Base-by-base conservation (phyloP, 2,113 vertebrate genomes). In the Amblyopsis rosae region DNA sequence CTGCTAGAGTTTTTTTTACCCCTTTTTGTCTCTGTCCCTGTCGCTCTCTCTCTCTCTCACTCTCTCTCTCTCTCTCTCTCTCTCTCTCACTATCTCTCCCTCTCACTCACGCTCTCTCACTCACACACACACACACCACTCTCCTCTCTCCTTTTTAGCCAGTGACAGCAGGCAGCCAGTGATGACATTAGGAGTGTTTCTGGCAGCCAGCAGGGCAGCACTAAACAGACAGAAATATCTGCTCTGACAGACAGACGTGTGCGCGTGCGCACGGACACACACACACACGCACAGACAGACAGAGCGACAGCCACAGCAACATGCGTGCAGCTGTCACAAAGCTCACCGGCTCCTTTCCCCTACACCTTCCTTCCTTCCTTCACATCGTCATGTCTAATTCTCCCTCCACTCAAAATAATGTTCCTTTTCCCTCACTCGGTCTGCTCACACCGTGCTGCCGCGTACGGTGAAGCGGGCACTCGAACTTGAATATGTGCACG, bases 211-310 rank as follows among this genome's bases (percentile, higher is more conserved):
- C 69, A 86, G 83, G 89, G 84, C 89, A 86, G 80, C 89, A 86
- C 86, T 88, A 92, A 94, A 70, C 71, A 91, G 91, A 90, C 90
- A 91, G 90, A 94, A 94, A 93, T 93, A 94, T 92, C 89, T 89
- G 82, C 85, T 87, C 76, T 92, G 62, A 93, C 88, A 90, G 62
- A 54, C 54, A 73, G 69, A 35, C 35, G 4, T 41, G 35, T 8
- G 35, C 35, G 35, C 35, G 35, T 1, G 7, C 35, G 7, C 35
- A 3, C 35, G 3, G 5, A 7, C 4, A 41, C 35, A 41, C 35
- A 41, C 35, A 3, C 87, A 87, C 79, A 75, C 33, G 55, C 16
- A 83, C 60, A 45, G 41, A 62, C 33, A 16, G 12, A 16, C 59
- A 9, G 35, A 11, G 6, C 85, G 79, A 76, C 74, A 76, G 74